These are phyloP conservation scores for Strix occidentalis DNA, from an alignment of 2,797 vertebrate genomes.

Conservation along the genomic window DNA sequence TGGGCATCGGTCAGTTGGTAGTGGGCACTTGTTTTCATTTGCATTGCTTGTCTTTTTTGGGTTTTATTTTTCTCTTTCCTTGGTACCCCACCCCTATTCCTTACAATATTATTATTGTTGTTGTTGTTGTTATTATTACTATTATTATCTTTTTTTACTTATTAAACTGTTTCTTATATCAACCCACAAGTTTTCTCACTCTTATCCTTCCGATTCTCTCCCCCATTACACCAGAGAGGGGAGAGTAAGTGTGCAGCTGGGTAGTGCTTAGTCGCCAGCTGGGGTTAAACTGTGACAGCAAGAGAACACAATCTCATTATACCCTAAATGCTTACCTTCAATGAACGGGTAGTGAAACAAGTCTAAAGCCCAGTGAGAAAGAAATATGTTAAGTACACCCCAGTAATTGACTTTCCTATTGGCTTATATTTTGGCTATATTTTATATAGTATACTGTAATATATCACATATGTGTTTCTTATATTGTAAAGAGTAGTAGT, in stretches of 20 bases:
- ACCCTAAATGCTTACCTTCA: neutral
- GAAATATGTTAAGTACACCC: neutral
- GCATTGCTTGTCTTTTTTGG: neutral
- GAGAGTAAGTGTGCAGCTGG: neutral
- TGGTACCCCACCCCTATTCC: fast-evolving
- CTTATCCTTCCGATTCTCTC: neutral
- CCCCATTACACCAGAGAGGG: neutral
- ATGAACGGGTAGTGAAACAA: neutral
- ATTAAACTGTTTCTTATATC: neutral
- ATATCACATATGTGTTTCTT: neutral
- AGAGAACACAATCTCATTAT: neutral
- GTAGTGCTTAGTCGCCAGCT: neutral
- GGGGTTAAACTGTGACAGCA: neutral
- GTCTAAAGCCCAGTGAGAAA: neutral
- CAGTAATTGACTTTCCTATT: neutral
- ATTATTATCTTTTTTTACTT: neutral
- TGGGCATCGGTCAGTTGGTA: fast-evolving
- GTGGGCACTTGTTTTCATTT: neutral
- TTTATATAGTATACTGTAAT: neutral
- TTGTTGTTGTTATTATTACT: neutral
- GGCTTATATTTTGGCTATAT: neutral
- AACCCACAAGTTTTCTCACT: neutral
- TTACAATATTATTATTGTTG: neutral
- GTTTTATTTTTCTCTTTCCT: neutral
- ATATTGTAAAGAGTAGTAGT: neutral